These are phyloP conservation scores for Ernsta delagoae DNA, from an alignment of 2,888 invertebrate species.

Conservation along the genomic window DNA sequence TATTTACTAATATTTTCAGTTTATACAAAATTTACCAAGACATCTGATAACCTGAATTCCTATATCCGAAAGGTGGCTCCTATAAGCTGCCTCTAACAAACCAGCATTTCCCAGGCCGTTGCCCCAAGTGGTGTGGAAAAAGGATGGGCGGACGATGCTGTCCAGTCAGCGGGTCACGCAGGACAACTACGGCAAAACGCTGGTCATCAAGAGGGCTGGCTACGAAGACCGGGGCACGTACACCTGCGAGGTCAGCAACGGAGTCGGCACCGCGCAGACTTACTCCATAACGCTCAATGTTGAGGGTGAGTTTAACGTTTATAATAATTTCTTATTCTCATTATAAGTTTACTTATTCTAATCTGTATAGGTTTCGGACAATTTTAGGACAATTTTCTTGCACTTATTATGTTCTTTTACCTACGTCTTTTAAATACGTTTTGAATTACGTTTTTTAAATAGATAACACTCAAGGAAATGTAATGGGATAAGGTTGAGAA, in stretches of 20 bases:
- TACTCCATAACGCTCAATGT: conserved; percentile 93
- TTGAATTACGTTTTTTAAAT: too few species aligned
- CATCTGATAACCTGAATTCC: too few species aligned
- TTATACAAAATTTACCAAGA: too few species aligned
- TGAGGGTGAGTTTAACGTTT: conserved; percentile 75
- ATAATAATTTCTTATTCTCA: background rate
- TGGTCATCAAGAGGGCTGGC: conserved; percentile 93
- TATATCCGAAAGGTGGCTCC: background rate
- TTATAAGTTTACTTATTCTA: too few species aligned
- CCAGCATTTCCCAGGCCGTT: conserved; percentile 79
- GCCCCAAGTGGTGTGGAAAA: conserved; percentile 97
- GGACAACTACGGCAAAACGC: conserved; percentile 97
- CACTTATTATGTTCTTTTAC: too few species aligned
- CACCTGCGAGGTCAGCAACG: conserved; percentile 97
- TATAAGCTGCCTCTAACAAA: background rate
- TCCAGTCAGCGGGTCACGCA: conserved; percentile 91
- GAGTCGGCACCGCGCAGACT: conserved; percentile 93
- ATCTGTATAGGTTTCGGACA: too few species aligned
- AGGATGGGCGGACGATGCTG: conserved; percentile 89
- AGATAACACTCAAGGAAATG: too few species aligned
- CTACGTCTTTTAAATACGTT: too few species aligned
- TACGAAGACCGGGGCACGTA: conserved; percentile 96
- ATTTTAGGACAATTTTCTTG: too few species aligned
- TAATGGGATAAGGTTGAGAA: too few species aligned
- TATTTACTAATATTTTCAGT: too few species aligned